phyloP scores from a whole-genome alignment of 2,797 vertebrate genomes.

The Gallinago nigripennis region DNA sequence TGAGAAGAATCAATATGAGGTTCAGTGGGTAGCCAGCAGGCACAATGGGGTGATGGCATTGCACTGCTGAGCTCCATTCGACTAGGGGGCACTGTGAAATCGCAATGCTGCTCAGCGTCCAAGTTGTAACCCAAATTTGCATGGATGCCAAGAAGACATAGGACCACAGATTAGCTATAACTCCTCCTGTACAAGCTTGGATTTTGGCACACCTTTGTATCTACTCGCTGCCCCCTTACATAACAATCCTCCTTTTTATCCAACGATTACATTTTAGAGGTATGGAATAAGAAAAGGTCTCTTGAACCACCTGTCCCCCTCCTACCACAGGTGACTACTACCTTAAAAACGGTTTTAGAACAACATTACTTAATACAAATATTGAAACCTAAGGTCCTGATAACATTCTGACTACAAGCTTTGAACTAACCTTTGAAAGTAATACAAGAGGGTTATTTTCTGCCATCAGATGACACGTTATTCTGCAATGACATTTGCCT shows the following conservation, averaged over 20 bases:
- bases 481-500: background rate
- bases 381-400: background rate
- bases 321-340: background rate
- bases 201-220: background rate
- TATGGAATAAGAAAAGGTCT: background rate
- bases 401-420: background rate
- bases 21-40: background rate
- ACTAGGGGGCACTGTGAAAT: background rate
- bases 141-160: fast-evolving
- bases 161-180: background rate
- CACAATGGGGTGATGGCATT: background rate
- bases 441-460: background rate
- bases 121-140: background rate
- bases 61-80: background rate
- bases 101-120: background rate
- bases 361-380: background rate
- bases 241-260: background rate
- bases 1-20: background rate
- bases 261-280: background rate
- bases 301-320: background rate
- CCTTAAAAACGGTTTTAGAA: background rate
- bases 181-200: background rate
- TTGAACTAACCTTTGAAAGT: background rate
- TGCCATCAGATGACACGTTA: background rate
- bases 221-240: background rate